Evolutionary conservation across 2,888 invertebrate genomes (phyloP).

Genomic region (Schrankia costaestrigalis): DNA sequence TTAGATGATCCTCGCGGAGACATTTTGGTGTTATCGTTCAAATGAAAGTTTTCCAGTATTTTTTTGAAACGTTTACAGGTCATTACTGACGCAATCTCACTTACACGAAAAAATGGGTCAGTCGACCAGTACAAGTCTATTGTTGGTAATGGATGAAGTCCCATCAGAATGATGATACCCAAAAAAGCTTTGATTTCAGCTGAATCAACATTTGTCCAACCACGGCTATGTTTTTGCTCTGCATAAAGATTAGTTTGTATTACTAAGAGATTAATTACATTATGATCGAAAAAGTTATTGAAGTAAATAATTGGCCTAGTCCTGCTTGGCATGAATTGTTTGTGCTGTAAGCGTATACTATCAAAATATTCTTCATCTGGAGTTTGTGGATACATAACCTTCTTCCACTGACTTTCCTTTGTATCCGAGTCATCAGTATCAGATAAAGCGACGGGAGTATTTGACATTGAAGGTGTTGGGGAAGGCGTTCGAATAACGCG

Average conservation of each 20-base stretch:
- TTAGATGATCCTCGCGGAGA: background rate
- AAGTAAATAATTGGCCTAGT: background rate
- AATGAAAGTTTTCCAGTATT: conserved; percentile 9
- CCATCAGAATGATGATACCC: conserved; percentile 18
- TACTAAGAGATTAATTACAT: background rate
- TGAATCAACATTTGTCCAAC: conserved; percentile 2
- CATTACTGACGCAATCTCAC: conserved; percentile 7
- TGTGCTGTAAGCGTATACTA: background rate
- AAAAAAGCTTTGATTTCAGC: conserved; percentile 16
- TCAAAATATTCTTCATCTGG: conserved; percentile 5
- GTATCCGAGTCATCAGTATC: background rate
- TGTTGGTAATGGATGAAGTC: conserved; percentile 11
- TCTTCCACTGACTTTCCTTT: background rate
- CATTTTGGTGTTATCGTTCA: conserved; percentile 11
- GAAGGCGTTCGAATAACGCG: no score
- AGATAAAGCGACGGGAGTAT: background rate
- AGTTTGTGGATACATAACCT: conserved; percentile 15
- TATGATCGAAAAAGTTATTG: background rate
- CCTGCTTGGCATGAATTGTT: background rate
- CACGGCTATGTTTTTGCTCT: background rate
- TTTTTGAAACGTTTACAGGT: conserved; percentile 12
- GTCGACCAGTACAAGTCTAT: conserved; percentile 18
- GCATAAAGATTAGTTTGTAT: background rate
- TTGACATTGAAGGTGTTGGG: no score
- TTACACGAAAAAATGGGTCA: conserved; percentile 10